Evolutionary conservation across 2,113 vertebrate species (phyloP).

Genomic region (Camelus dromedarius): DNA sequence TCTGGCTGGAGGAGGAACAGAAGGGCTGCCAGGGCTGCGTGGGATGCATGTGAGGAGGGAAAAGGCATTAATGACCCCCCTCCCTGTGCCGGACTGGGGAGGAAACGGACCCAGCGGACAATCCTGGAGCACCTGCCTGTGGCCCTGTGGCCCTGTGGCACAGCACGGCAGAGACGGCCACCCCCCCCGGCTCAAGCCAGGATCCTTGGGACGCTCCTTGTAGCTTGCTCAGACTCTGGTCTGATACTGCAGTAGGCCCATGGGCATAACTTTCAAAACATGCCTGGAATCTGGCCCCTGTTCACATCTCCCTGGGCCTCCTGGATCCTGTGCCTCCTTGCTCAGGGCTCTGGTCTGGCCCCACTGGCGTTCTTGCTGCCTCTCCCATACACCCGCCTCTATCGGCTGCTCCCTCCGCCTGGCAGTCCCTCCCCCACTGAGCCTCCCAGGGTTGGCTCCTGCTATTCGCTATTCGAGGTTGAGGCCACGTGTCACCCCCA

Average conservation of each 20-base stretch:
- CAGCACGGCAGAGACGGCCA: too few relatives aligned
- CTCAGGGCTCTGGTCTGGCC: background rate
- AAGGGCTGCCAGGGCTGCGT: background rate
- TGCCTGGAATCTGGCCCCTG: background rate
- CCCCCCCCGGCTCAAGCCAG: background rate
- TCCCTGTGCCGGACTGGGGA: background rate
- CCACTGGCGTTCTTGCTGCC: background rate
- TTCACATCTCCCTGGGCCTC: background rate
- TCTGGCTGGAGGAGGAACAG: background rate
- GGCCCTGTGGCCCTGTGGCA: too few relatives aligned
- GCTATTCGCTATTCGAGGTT: background rate
- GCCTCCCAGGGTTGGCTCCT: background rate
- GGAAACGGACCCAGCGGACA: background rate
- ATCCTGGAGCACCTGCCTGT: too few relatives aligned
- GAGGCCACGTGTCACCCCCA: background rate
- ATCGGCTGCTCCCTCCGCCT: too few relatives aligned
- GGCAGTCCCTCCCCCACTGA: background rate
- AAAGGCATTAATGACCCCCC: background rate
- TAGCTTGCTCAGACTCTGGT: background rate
- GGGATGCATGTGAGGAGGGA: background rate
- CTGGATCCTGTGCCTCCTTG: too few relatives aligned
- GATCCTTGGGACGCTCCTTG: background rate
- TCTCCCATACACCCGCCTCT: background rate
- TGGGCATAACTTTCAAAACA: background rate
- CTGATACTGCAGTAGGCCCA: background rate